These are phyloP conservation scores for Clarias fuscus DNA, from an alignment of 2,797 vertebrate genomes.

Conservation along the genomic window DNA sequence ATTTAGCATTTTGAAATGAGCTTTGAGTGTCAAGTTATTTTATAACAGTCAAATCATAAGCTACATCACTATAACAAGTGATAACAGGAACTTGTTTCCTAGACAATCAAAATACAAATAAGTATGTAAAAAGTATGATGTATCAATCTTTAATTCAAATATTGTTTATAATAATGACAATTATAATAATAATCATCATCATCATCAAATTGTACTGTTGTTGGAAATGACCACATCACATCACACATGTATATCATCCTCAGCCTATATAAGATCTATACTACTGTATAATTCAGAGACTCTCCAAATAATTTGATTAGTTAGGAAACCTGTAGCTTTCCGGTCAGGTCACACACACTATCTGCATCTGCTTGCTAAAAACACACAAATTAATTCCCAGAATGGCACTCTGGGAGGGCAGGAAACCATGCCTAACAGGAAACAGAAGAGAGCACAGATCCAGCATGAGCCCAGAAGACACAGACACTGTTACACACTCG, in stretches of 20 bases:
- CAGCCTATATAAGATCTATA: background rate
- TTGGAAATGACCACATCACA: background rate
- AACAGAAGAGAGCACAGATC: slow-evolving; percentile 40
- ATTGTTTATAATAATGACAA: background rate
- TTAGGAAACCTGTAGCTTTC: background rate
- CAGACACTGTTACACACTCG: slow-evolving; percentile 11
- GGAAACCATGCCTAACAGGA: slow-evolving; percentile 50
- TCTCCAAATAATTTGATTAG: background rate
- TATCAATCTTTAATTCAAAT: background rate
- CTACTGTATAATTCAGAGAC: background rate
- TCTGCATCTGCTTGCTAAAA: slow-evolving; percentile 35
- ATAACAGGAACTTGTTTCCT: background rate
- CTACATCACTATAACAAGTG: background rate
- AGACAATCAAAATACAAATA: background rate
- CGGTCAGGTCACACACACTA: slow-evolving; percentile 24
- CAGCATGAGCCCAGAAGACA: slow-evolving; percentile 19
- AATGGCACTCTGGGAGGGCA: slow-evolving; percentile 35
- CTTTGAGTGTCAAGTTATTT: background rate
- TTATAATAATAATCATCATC: background rate
- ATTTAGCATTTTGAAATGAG: background rate
- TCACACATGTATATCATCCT: background rate
- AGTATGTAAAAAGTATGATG: background rate
- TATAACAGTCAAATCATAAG: too few species aligned
- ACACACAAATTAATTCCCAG: slow-evolving; percentile 34
- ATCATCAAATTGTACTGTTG: background rate